These are phyloP conservation scores for Peromyscus maniculatus DNA, from an alignment of 2,113 vertebrate species.

Conservation along the genomic window DNA sequence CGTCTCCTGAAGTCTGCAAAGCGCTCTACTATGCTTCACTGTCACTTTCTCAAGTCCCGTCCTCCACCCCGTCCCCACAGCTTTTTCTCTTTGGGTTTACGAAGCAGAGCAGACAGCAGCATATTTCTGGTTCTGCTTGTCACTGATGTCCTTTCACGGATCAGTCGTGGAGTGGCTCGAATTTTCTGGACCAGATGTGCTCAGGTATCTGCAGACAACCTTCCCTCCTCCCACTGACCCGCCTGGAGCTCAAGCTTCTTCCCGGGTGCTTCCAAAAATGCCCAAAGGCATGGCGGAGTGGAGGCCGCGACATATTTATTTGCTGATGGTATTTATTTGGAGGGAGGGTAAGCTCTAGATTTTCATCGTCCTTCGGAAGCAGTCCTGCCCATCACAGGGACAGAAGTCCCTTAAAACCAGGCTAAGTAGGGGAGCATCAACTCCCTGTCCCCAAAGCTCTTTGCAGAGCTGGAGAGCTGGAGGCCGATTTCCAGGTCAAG, in stretches of 20 bases:
- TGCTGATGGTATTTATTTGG: conserved; percentile 34
- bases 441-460: neutral
- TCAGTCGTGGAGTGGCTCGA: neutral
- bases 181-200: neutral
- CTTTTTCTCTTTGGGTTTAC: neutral
- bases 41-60: neutral
- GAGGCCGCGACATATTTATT: conserved; percentile 56
- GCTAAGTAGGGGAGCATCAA: neutral
- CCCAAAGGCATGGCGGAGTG: neutral
- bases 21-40: neutral
- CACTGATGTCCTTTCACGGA: neutral
- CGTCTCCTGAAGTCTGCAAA: neutral
- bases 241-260: neutral
- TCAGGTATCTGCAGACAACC: neutral
- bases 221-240: neutral
- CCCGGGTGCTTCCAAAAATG: neutral
- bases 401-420: conserved; percentile 41
- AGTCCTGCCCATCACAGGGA: neutral
- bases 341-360: conserved; percentile 38
- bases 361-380: conserved; percentile 34
- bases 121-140: neutral
- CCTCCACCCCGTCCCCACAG: neutral
- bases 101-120: neutral
- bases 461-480: neutral
- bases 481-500: conserved; percentile 51